Evolutionary conservation across 2,888 invertebrate species (phyloP).

Genomic region (Eremobia ochroleuca): DNA sequence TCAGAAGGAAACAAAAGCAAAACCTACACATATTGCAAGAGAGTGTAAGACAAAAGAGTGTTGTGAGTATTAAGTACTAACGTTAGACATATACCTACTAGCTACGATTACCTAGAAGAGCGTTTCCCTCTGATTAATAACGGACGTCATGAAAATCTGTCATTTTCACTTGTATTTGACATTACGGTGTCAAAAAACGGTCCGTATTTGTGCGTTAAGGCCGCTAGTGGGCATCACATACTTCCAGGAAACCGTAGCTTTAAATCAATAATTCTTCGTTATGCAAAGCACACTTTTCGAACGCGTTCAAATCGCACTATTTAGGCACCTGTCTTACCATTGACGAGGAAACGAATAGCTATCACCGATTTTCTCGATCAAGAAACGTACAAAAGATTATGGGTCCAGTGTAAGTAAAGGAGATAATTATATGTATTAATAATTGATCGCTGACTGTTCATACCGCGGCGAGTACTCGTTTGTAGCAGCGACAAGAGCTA

Average conservation of each 20-base stretch:
- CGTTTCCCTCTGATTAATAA: too few species aligned
- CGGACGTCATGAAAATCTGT: too few species aligned
- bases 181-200: too few species aligned
- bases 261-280: not conserved
- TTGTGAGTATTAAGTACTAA: conserved; percentile 71
- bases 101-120: too few species aligned
- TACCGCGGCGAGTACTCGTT: not conserved
- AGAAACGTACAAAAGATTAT: not conserved
- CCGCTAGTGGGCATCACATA: too few species aligned
- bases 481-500: not conserved
- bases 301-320: not conserved
- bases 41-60: conserved; percentile 71
- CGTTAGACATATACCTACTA: not conserved
- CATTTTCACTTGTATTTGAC: too few species aligned
- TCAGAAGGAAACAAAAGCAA: conserved; percentile 79
- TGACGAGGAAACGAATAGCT: not conserved
- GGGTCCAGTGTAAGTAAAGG: too few species aligned
- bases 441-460: not conserved
- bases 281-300: not conserved
- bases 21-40: conserved; percentile 74
- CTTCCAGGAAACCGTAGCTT: too few species aligned
- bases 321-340: too few species aligned
- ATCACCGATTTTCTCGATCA: not conserved
- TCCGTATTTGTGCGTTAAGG: too few species aligned
- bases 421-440: too few species aligned